Evolutionary conservation across 2,888 invertebrate species (phyloP).

Genomic region (Ophion obscuratus): DNA sequence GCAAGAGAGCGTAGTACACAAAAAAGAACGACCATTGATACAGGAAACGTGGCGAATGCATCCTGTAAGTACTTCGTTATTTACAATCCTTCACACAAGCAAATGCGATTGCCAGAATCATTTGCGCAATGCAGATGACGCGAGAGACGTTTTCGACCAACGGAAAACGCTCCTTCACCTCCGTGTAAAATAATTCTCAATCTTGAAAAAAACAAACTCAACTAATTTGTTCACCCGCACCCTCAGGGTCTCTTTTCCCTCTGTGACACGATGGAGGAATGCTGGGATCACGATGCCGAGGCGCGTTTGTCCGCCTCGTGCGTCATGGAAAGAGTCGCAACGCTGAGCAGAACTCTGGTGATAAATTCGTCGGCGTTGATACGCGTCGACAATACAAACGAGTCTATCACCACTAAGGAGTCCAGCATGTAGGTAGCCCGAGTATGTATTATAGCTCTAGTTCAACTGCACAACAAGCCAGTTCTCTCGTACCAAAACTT

Average conservation of each 20-base stretch:
- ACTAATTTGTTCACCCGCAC: background rate
- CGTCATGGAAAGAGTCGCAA: slow-evolving; percentile 92
- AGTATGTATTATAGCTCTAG: slow-evolving; percentile 69
- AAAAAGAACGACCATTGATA: slow-evolving; percentile 94
- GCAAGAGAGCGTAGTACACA: slow-evolving; percentile 97
- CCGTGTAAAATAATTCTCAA: no score
- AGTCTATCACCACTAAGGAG: slow-evolving; percentile 82
- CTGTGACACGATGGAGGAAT: slow-evolving; percentile 98
- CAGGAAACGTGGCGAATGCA: slow-evolving; percentile 94
- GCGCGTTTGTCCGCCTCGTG: slow-evolving; percentile 97
- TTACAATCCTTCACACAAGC: background rate
- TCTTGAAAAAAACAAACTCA: no score
- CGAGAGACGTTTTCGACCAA: background rate
- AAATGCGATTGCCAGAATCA: background rate
- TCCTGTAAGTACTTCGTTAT: slow-evolving; percentile 87
- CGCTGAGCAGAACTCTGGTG: slow-evolving; percentile 84
- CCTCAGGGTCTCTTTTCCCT: slow-evolving; percentile 91
- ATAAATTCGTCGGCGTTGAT: slow-evolving; percentile 81
- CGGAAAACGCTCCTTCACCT: no score
- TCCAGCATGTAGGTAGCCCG: slow-evolving; percentile 82
- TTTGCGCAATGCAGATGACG: background rate
- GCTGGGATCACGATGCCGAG: slow-evolving; percentile 99
- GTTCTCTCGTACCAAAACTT: slow-evolving; percentile 69
- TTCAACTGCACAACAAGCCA: slow-evolving; percentile 70
- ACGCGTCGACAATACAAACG: slow-evolving; percentile 82